Conservation (phyloP, 2,797 vertebrate genomes). For the Mionectes olivaceus region DNA sequence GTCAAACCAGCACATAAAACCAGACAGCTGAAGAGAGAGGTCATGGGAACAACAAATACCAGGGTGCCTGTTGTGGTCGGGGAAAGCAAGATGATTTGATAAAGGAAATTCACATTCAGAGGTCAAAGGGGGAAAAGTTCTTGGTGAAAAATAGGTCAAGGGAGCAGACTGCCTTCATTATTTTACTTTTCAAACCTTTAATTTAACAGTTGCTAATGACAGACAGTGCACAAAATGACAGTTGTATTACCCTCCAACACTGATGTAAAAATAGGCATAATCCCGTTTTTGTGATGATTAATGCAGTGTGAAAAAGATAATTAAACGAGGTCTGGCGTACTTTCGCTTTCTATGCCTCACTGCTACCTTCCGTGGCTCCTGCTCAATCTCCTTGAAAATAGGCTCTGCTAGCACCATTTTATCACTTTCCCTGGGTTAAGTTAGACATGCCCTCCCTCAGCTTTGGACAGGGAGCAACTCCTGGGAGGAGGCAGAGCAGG, state of each 20-base stretch:
- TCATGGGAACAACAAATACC: not conserved
- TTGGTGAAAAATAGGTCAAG: conserved; percentile 51
- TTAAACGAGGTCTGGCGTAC: conserved; percentile 75
- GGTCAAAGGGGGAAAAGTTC: conserved; percentile 30
- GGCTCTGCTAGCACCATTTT: conserved; percentile 37
- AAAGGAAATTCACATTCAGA: conserved; percentile 34
- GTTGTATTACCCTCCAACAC: conserved; percentile 70
- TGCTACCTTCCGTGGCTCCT: conserved; percentile 50
- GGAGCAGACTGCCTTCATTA: conserved; percentile 38
- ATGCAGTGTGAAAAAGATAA: conserved; percentile 81
- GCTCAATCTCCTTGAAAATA: conserved; percentile 69
- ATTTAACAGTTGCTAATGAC: conserved; percentile 64
- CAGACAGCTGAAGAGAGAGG: conserved; percentile 15
- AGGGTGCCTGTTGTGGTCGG: not conserved
- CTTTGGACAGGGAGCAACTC: not conserved
- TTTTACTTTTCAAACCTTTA: conserved; percentile 54
- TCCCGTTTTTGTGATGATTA: conserved; percentile 76
- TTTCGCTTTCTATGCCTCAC: conserved; percentile 74
- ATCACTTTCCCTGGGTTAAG: not conserved
- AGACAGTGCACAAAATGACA: conserved; percentile 71
- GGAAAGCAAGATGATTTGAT: conserved; percentile 13
- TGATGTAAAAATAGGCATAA: conserved; percentile 76
- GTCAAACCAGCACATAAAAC: not conserved
- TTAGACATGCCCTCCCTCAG: not conserved
- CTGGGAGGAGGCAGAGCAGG: not conserved